Base-by-base conservation (phyloP, 2,888 invertebrate species). In the Noctua comes region DNA sequence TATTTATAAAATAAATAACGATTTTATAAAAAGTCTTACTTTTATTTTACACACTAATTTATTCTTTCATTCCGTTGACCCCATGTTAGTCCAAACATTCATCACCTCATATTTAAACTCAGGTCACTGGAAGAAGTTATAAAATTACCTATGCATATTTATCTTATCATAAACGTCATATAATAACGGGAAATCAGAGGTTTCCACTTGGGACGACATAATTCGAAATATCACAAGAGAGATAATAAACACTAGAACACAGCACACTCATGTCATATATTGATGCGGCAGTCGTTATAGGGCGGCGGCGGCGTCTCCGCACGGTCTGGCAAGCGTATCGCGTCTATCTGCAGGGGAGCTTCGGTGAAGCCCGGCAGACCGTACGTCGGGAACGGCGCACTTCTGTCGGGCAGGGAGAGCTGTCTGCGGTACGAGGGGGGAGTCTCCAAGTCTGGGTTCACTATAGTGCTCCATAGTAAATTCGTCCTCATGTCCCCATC, bases 271-370 rank as follows among this genome's bases (percentile, higher is more conserved):
- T 83, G 93, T 88, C 83, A 94, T 84, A 94, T 88, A 83, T 93
- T 94, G 43, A 94, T 89, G 68, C 95, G 93, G 86, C 95, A 96
- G 78, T 97, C 96, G 73, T 94, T 91, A 83, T 97, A 97, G 0
- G 97, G 95, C 2, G 97, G 97, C 0, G 97, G 97, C 0, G 97
- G 97, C 0, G 97, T 97, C 84, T 97, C 97, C 13, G 93, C 86
- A 73, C 96, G 89, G 81, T 91, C 90, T 0, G 94, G 94, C 16
- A 94, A 66, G 8, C 94, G 89, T 10, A 96, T 92, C 13, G 95
- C 94, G 75, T 95, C 95, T 6, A 92, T 93, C 40, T 93, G 94
- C 46, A 93, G 76, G 6, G 91, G 90, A 18, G 94, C 90, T 71
- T 93, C 94, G 6, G 91, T 89, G 0, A 90, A 90, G 0, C 90